A percentile compares a stretch with the other conserved stretches of the same genome.
Evolutionary conservation across 2,888 invertebrate species (phyloP).

Genomic region (Drosophila macrospina): DNA sequence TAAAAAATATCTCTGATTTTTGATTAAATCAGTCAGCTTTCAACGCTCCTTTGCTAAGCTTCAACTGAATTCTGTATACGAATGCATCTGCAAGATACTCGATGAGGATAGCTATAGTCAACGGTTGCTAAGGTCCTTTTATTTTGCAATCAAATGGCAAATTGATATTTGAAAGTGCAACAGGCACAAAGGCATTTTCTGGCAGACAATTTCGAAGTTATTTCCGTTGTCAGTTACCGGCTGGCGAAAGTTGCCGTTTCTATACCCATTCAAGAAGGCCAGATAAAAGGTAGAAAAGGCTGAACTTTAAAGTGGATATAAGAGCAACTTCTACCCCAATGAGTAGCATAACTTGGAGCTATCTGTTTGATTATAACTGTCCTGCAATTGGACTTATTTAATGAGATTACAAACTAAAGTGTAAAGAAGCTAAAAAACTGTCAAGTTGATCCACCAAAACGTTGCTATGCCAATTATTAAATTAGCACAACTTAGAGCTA

Average conservation of each 20-base stretch:
- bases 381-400: background rate
- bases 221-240: constrained; percentile 58
- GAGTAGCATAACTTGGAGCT: background rate
- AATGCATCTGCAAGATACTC: constrained; percentile 4
- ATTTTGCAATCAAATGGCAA: constrained; percentile 54
- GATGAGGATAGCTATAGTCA: background rate
- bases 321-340: background rate
- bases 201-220: constrained; percentile 37
- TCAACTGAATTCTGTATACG: background rate
- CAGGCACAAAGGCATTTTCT: constrained; percentile 25
- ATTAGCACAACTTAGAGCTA: too few species aligned
- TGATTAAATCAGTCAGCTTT: constrained; percentile 2
- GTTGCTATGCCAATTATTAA: too few species aligned
- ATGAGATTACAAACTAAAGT: background rate
- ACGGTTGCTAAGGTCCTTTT: constrained; percentile 3
- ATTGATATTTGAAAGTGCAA: constrained; percentile 65
- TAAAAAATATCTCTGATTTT: constrained; percentile 9
- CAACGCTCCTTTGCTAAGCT: background rate
- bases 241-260: constrained; percentile 25
- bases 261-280: background rate
- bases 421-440: too few species aligned
- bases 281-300: background rate
- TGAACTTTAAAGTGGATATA: background rate
- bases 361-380: background rate
- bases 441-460: too few species aligned